A percentile compares a stretch with the other conserved stretches of the same genome.
Conservation (phyloP, 2,888 invertebrate genomes). For the Drosophila niveifrons region DNA sequence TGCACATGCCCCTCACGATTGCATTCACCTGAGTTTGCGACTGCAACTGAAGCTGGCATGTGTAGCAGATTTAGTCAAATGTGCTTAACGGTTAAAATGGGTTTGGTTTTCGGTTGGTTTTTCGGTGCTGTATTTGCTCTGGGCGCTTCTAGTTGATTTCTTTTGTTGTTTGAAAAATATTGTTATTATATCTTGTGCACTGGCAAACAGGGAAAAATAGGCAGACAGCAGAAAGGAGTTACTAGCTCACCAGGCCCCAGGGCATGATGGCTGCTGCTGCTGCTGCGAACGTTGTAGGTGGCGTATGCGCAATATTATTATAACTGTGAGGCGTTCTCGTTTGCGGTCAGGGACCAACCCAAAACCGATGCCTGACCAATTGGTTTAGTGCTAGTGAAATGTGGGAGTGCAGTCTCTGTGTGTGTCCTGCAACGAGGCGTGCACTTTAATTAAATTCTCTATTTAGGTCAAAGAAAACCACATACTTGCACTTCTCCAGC, state of each 20-base stretch:
- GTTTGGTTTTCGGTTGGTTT: conserved; percentile 71
- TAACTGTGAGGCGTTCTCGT: conserved; percentile 76
- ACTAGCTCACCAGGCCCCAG: conserved; percentile 56
- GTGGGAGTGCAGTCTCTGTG: conserved; percentile 66
- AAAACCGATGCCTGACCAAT: conserved; percentile 70
- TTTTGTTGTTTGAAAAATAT: conserved; percentile 80
- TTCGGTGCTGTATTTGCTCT: conserved; percentile 39
- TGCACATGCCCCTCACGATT: conserved; percentile 12
- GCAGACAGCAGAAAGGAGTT: conserved; percentile 72
- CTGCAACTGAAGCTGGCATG: conserved; percentile 59
- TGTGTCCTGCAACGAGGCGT: conserved; percentile 59
- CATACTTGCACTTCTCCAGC: conserved; percentile 16
- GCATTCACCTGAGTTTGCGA: background rate
- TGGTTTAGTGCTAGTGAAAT: conserved; percentile 75
- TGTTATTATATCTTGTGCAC: conserved; percentile 68
- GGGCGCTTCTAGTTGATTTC: conserved; percentile 82
- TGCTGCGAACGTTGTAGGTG: conserved; percentile 68
- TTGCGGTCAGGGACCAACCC: conserved; percentile 78
- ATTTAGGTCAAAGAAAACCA: conserved; percentile 67
- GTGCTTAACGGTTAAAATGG: conserved; percentile 81
- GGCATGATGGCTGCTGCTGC: conserved; percentile 42
- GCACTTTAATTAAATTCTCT: conserved; percentile 79
- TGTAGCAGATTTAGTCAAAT: conserved; percentile 81
- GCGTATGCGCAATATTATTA: conserved; percentile 80
- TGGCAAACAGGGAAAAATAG: conserved; percentile 16